Evolutionary conservation across 2,113 vertebrate genomes (phyloP).

Genomic region (Carlito syrichta): DNA sequence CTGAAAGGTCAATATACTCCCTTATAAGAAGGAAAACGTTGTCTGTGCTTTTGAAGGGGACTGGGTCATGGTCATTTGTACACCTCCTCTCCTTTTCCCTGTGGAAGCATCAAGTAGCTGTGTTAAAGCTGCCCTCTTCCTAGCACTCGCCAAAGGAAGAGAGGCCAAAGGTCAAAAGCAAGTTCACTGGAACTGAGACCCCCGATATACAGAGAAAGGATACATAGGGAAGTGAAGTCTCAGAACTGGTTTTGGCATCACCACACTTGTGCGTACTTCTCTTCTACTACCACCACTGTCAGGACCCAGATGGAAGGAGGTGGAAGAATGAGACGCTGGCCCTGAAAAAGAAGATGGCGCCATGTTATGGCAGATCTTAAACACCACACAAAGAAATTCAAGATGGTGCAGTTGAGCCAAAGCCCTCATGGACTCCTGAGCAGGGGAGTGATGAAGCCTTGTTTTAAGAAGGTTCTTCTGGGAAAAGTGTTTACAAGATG

Average conservation of each 20-base stretch:
- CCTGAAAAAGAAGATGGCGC: neutral
- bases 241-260: neutral
- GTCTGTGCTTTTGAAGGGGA: neutral
- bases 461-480: neutral
- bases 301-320: neutral
- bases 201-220: neutral
- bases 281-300: neutral
- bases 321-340: neutral
- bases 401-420: fast-evolving
- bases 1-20: neutral
- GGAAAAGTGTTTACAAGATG: neutral
- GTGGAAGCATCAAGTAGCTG: neutral
- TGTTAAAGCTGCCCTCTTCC: neutral
- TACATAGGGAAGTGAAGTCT: fast-evolving
- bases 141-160: neutral
- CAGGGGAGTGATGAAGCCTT: neutral
- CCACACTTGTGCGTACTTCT: neutral
- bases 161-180: neutral
- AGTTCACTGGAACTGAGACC: too few relatives aligned
- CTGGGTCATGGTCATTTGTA: neutral
- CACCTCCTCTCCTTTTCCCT: neutral
- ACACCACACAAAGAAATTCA: neutral
- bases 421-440: neutral
- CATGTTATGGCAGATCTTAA: too few relatives aligned
- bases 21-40: neutral